Evolutionary conservation across 2,113 vertebrate genomes (phyloP), one percentile per base, ranked within the genome.

Genomic region (pig (Sus scrofa)): DNA sequence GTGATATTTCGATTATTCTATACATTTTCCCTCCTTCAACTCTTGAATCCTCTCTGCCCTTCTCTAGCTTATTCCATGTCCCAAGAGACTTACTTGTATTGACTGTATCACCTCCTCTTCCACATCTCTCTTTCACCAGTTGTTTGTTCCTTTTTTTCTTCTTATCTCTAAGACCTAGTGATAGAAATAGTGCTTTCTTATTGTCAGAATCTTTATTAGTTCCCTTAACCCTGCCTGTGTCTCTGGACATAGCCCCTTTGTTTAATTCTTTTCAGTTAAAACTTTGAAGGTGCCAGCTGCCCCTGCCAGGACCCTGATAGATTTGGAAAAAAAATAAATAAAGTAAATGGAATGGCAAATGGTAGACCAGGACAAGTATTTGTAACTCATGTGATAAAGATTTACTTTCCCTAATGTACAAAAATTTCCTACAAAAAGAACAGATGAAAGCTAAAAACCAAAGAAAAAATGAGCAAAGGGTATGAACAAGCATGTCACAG

Each of bases 201-300:
- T 32, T 92, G 50, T 89, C 87, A 90, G n/a, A 94, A 94, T 7
- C 24, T 84, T 68, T 30, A 2, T 84, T 77, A 34, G 4, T 77
- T 86, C 18, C 52, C 63, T 90, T 94, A 84, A 79, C 1, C 39
- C 44, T 79, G 4, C 20, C 26, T 74, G 20, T 10, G 68, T 87
- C 44, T 84, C 34, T 70, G 54, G 63, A 63, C 19, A 39, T 68
- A 60, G 27, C 26, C 16, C 11, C 83, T 94, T 70, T 74, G 56
- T 87, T 95, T 71, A 82, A 70, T 67, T 88, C 3, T 54, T 95
- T 96, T 95, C 24, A 67, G 19, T 67, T 82, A 52, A 96, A 65
- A 16, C 20, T 96, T 93, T 92, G 58, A 15, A 16, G 50, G 6
- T 77, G 22, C 68, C 15, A 60, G 58, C 18, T 71, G 0, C 81